Conservation (phyloP, 2,797 vertebrate species). For the Trichosurus vulpecula region DNA sequence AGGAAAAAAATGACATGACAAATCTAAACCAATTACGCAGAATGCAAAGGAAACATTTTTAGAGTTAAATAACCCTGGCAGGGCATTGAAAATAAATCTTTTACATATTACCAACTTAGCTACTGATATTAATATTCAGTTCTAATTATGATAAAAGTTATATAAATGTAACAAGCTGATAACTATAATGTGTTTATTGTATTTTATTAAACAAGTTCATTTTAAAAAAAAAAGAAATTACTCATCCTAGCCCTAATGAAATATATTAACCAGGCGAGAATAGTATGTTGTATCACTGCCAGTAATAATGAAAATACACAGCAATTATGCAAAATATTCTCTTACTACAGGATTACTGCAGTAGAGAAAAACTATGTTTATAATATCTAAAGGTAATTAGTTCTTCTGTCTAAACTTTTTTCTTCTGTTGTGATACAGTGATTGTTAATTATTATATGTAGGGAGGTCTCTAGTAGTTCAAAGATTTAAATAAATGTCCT, state of each 20-base stretch:
- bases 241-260: background rate
- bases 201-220: constrained; percentile 91
- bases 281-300: background rate
- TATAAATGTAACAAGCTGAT: constrained; percentile 88
- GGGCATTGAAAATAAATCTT: constrained; percentile 79
- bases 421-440: background rate
- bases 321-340: background rate
- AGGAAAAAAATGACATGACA: constrained; percentile 63
- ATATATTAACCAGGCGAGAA: background rate
- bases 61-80: constrained; percentile 76
- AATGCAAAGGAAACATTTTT: constrained; percentile 77
- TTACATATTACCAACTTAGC: constrained; percentile 69
- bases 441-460: background rate
- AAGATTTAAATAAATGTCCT: background rate
- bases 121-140: constrained; percentile 83
- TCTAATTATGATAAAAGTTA: constrained; percentile 89
- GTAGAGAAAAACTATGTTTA: background rate
- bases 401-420: background rate
- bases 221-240: constrained; percentile 83
- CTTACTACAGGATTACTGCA: background rate
- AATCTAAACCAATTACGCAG: constrained; percentile 77
- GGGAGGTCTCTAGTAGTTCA: background rate
- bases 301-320: background rate
- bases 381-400: background rate
- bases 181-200: constrained; percentile 83